Evolutionary conservation across 2,113 vertebrate genomes (phyloP), one percentile per base, ranked within the genome.

Genomic region (Clarias magur): DNA sequence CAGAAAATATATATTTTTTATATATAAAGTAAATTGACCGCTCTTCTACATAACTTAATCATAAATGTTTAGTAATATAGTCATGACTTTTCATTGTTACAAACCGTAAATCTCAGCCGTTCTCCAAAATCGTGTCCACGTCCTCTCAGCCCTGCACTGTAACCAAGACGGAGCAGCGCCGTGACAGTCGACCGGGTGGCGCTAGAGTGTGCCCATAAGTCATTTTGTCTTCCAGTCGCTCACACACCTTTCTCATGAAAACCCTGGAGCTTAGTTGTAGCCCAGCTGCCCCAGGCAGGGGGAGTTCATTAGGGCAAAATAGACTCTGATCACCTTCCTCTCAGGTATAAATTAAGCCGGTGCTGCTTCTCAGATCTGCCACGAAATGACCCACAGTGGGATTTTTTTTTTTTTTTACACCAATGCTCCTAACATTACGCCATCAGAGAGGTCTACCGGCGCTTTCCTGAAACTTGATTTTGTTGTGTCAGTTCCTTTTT

Each of bases 321-420:
- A 90, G 21, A 86, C 91, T 93, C 92, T 93, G 94, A 94, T 93
- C 92, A 90, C 88, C 89, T 89, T 89, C 90, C 91, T 92, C 91
- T 3, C 65, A 88, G 91, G 93, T 91, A 75, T 92, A 92, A 94
- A 94, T 94, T 93, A 94, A 85, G 89, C 90, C 90, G 90, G 83
- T 0, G 88, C 88, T 86, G 21, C 27, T 88, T 92, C 83, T 91
- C 87, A 93, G 92, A 91, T 93, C 90, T 83, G 81, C n/a, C 78
- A 60, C 88, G 91, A 70, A 86, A 87, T 68, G 59, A 85, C 65
- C 89, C 89, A 84, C 82, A 78, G 30, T 4, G 68, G 88, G 88
- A 90, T 78, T 83, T 81, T 27, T 34, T 70, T 34, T 67, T 62
- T 73, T 56, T 70, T 27, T 70, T 67, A 27, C 25, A 73, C 83